Evolutionary conservation across 2,888 invertebrate genomes (phyloP), one percentile per base, ranked within the genome.

Genomic region (Pyrrhia umbra): DNA sequence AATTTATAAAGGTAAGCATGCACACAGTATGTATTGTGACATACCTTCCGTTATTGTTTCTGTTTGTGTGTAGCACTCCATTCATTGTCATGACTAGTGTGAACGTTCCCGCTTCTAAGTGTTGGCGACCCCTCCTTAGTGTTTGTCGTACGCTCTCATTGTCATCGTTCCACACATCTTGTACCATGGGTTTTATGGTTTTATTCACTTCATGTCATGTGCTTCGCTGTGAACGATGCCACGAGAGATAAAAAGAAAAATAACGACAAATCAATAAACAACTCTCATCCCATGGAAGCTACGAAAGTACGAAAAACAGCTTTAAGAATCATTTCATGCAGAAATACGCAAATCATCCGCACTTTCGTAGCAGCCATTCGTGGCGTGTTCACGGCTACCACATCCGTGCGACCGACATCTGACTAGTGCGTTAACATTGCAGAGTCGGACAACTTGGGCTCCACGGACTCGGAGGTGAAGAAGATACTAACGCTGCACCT

Each of bases 381-480:
- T 71, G 65, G 62, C 71, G 76, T 50, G 55, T 69, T 68, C 51
- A 75, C 71, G 67, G 67, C 71, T 80, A 60, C 63, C 46, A 9
- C 9, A 21, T 42, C 47, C 37, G 6, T 8, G 9, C 20, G 37
- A 15, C 6, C 18, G 39, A 20, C 8, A 10, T 8, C 40, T 73
- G 56, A 78, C 58, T 21, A 37, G 13, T 16, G 4, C 3, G 9
- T 63, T 73, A 46, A 25, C 49, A 59, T 96, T 96, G 86, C 97
- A 97, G 97, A 98, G 96, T 97, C 97, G 95, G 98, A 98, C 97
- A 98, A 98, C 97, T 96, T 98, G 96, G 98, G 98, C 95, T 98
- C 98, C 92, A 98, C 98, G 96, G 98, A 98, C 96, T 98, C 98
- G 95, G 98, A 98, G 96, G 97, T 97, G 95, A 97, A 97, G 97